These are phyloP conservation scores for Diorhabda carinulata DNA, from an alignment of 1,140 invertebrate genomes.

Conservation along the genomic window DNA sequence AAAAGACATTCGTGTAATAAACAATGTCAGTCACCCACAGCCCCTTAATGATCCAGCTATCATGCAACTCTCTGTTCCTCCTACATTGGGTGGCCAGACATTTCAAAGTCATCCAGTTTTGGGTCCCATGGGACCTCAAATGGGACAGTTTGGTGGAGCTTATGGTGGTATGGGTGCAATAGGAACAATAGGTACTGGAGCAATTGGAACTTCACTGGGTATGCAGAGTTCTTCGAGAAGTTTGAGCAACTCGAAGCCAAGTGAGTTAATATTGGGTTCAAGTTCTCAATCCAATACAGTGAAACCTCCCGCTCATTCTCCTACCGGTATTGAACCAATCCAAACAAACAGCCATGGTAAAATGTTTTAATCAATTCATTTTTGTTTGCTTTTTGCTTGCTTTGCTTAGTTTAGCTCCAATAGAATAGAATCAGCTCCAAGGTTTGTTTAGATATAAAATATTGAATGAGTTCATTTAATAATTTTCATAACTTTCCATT, in stretches of 20 bases:
- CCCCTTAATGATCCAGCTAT: conserved; percentile 91
- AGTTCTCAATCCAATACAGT: conserved; percentile 23
- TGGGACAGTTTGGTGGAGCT: conserved; percentile 46
- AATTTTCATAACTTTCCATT: too few relatives aligned
- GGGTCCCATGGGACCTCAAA: conserved; percentile 53
- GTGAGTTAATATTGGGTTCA: conserved; percentile 66
- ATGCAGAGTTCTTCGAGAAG: conserved; percentile 52
- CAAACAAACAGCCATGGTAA: conserved; percentile 52
- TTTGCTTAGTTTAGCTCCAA: conserved; percentile 11
- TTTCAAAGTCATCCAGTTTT: conserved; percentile 56
- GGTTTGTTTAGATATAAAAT: too few relatives aligned
- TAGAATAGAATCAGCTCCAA: too few relatives aligned
- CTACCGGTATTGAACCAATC: conserved; percentile 36
- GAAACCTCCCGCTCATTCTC: conserved; percentile 37
- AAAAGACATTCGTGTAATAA: conserved; percentile 95
- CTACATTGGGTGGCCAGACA: conserved; percentile 53
- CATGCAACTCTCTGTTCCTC: conserved; percentile 79
- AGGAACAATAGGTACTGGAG: conserved; percentile 42
- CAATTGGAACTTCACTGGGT: conserved; percentile 59
- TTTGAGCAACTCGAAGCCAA: conserved; percentile 60
- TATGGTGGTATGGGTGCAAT: conserved; percentile 49
- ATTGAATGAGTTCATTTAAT: too few relatives aligned
- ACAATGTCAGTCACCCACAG: conserved; percentile 62
- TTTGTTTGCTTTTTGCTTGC: conserved; percentile 24
- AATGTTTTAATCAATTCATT: conserved; percentile 6